Evolutionary conservation across 1,140 invertebrate genomes (phyloP), one percentile per base, ranked within the genome.

Genomic region (Megalonaias nervosa): DNA sequence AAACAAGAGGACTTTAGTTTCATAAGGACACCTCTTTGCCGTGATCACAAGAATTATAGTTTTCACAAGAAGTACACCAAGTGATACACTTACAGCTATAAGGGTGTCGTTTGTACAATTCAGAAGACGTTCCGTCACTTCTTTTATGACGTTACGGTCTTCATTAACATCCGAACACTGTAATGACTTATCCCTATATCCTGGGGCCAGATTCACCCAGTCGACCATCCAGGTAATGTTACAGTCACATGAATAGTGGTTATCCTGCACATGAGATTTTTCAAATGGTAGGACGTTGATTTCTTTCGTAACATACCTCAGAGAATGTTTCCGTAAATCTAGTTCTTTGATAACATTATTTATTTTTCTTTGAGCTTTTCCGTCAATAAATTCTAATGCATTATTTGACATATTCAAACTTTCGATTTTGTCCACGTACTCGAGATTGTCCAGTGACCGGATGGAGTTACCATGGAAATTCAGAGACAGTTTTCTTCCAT

Each of bases 391-490:
- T 1, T 19, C 67, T 2, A 84, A 16, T 16, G 56, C 11, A 55
- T 84, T 84, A 31, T 80, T 69, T 23, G 73, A 57, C 38, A 84
- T 56, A 26, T 71, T 79, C 11, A 82, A 21, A 48, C 67, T 77
- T 5, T 58, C 23, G 17, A 84, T 71, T 26, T 79, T 31, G 21
- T 58, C 26, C 9, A 67, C 59, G 64, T 84, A 84, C 38, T 58
- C 75, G 48, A 56, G 70, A 31, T 77, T 66, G 4, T 72, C 72
- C 15, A 84, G 58, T 67, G 58, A 14, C 11, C 38, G 31, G 23
- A 84, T 84, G 14, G 60, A 19, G 65, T 84, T 82, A 60, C 76
- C 58, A 31, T 79, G 74, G 16, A 84, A 55, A 38, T 79, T 64
- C 19, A 84, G 38, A 12, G 68, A 64, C 26, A 82, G 74, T 23